A percentile compares a stretch with the other conserved stretches of the same genome.
Conservation (phyloP, 2,888 invertebrate species). For the Campoplex capitator region DNA sequence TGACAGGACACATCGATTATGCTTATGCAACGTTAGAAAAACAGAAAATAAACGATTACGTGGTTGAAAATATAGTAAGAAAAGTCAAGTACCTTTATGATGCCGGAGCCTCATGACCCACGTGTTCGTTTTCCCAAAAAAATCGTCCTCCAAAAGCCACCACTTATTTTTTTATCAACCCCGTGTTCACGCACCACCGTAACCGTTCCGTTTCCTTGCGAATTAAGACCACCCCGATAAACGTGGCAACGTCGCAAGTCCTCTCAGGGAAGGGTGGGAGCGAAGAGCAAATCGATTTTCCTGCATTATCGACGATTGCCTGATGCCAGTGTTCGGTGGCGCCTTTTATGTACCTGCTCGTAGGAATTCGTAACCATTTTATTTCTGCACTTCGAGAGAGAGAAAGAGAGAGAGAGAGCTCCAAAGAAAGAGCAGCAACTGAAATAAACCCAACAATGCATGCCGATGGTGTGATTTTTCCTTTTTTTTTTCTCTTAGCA, state of each 20-base stretch:
- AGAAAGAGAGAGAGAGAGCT: neutral
- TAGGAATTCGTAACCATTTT: conserved; percentile 70
- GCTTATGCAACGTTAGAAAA: conserved; percentile 54
- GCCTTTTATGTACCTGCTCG: conserved; percentile 53
- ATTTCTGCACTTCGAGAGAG: conserved; percentile 49
- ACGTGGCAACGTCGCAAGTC: conserved; percentile 74
- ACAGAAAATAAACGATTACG: neutral
- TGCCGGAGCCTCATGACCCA: conserved; percentile 72
- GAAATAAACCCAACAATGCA: conserved; percentile 71
- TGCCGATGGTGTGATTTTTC: conserved; percentile 40
- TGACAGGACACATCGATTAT: conserved; percentile 59
- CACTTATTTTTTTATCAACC: conserved; percentile 70
- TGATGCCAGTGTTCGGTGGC: conserved; percentile 65
- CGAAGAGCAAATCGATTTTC: conserved; percentile 68
- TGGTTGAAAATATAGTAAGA: neutral
- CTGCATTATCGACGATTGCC: conserved; percentile 71
- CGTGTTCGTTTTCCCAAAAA: conserved; percentile 62
- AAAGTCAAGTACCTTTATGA: conserved; percentile 67
- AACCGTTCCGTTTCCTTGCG: conserved; percentile 65
- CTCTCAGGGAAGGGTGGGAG: conserved; percentile 23
- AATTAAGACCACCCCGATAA: conserved; percentile 64
- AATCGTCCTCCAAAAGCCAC: conserved; percentile 60
- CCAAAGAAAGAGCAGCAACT: conserved; percentile 64
- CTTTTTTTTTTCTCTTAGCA: neutral
- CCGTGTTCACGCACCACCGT: conserved; percentile 59